Base-by-base conservation (phyloP, 2,888 invertebrate species). In the Myopa tessellatipennis region DNA sequence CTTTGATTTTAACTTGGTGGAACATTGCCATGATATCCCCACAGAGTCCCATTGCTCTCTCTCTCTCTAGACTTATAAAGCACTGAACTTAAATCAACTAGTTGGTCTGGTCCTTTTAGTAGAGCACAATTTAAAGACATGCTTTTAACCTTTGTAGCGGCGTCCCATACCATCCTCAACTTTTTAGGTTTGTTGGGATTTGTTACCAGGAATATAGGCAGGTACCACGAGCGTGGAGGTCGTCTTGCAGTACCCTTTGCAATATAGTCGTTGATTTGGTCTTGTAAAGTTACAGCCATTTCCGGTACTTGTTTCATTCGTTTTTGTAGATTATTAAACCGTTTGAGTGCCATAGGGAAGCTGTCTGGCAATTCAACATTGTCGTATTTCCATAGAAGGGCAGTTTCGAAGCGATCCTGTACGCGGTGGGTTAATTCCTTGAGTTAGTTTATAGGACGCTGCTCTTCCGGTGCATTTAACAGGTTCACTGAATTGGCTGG, bases 121-220 rank as follows among this genome's bases (percentile, higher is more conserved):
- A 79, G 1, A 58, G 80, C 79, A n/a, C 83, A 83, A 68, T 87
- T 87, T 6, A 87, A 73, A 0, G 81, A 82, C 0, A 79, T 40
- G 6, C 85, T 85, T 8, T 83, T 74, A 6, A 77, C 79, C 26
- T 81, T 83, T 0, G 85, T 84, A 0, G 85, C 86, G 4, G 85
- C 85, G 74, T 87, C 85, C 79, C 81, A 86, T 0, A 87, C 86
- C 4, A 86, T 76, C 26, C 85, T 78, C 3, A 83, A 63, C 77
- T 83, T 81, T 12, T 79, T 80, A 0, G 80, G 81, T 70, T 86
- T 85, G 76, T 80, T 82, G 34, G 82, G 77, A 52, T 82, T 80
- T 67, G 50, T 81, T 79, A 40, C 78, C 14, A 74, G 65, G 58
- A 80, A 78, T 61, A 80, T 76, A 18, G 80, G 79, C 50, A 80